Percentiles rank a stretch among this genome's conserved stretches.
Conservation (phyloP, 2,113 vertebrate genomes). For the Hemiprocne comata region DNA sequence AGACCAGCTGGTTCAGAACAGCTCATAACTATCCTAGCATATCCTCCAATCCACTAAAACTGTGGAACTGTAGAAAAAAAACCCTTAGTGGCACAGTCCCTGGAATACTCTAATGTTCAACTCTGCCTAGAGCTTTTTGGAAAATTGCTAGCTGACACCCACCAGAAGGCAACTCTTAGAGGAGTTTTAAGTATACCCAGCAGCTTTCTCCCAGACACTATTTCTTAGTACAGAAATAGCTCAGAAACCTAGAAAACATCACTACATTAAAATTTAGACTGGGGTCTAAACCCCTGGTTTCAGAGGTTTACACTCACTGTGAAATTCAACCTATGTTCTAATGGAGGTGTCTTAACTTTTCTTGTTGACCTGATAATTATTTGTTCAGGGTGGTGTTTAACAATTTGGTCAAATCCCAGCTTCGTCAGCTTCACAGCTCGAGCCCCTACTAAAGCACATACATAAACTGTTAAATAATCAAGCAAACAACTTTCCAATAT, state of each 20-base stretch:
- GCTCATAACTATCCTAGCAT: not conserved
- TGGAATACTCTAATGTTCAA: not conserved
- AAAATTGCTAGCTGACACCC: not conserved
- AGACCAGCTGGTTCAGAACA: not conserved
- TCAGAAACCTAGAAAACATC: not conserved
- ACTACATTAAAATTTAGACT: not conserved
- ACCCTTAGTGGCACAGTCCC: fast-evolving
- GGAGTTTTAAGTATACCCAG: not conserved
- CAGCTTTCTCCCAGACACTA: not conserved
- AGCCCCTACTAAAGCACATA: not conserved
- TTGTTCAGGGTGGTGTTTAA: not conserved
- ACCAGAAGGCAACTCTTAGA: not conserved
- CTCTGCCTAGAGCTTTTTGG: not conserved
- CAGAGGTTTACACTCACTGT: not conserved
- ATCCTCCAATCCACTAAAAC: not conserved
- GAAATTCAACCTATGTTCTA: not conserved
- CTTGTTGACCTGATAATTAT: not conserved
- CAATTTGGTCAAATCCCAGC: not conserved
- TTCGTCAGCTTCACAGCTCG: not conserved
- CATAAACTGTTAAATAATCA: not conserved
- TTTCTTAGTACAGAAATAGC: not conserved
- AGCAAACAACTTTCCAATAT: not conserved
- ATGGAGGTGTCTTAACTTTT: not conserved
- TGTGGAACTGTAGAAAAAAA: not conserved
- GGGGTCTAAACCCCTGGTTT: no score